phyloP scores from a whole-genome alignment of 2,113 vertebrate genomes.

The Myrmophylax atrothorax region DNA sequence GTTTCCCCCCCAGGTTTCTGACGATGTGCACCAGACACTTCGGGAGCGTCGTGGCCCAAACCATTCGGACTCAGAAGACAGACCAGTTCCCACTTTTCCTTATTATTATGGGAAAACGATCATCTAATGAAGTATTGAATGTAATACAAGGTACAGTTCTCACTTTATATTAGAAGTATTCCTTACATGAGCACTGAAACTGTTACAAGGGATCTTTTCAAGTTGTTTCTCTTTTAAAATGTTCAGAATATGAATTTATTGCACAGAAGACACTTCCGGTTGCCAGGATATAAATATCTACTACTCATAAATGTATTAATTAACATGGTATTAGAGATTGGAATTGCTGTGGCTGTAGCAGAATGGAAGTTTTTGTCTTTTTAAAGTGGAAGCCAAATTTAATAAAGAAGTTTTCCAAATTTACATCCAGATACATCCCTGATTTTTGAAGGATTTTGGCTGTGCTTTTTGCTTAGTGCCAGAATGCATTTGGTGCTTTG shows the following conservation, averaged over 20 bases:
- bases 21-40: slow-evolving; percentile 98
- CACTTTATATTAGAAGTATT: not conserved
- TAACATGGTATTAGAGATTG: not conserved
- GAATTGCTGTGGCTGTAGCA: not conserved
- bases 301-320: not conserved
- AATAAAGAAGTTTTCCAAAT: not conserved
- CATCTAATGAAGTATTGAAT: slow-evolving; percentile 99
- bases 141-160: slow-evolving; percentile 93
- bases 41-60: slow-evolving; percentile 95
- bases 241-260: not conserved
- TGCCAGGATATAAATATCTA: not conserved
- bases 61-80: slow-evolving; percentile 96
- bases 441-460: not conserved
- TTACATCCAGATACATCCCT: not conserved
- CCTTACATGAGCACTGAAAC: not conserved
- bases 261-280: not conserved
- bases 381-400: not conserved
- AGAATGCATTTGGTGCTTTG: not conserved
- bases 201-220: not conserved
- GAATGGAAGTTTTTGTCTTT: not conserved
- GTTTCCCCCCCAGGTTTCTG: slow-evolving; percentile 83
- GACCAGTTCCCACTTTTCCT: slow-evolving; percentile 98
- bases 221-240: not conserved
- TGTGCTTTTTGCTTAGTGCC: not conserved
- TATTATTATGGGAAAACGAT: slow-evolving; percentile 98